Evolutionary conservation across 2,888 invertebrate genomes (phyloP).

Genomic region (Myopa tessellatipennis): DNA sequence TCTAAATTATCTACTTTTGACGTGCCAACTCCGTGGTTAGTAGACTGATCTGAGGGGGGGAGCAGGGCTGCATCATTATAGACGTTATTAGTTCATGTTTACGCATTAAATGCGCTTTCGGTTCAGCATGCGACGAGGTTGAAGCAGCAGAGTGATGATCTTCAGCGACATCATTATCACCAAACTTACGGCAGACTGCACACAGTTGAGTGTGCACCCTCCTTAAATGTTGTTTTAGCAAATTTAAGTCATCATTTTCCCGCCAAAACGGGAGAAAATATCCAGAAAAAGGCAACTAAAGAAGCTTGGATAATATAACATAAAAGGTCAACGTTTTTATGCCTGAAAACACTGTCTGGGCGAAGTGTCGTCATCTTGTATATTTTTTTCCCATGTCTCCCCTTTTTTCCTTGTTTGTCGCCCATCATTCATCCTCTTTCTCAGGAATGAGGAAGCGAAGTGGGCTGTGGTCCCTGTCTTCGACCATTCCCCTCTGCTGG

Average conservation of each 20-base stretch:
- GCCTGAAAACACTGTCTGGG: slow-evolving; percentile 43
- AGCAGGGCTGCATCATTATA: slow-evolving; percentile 39
- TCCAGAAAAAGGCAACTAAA: no score
- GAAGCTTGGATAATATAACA: not conserved
- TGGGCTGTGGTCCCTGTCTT: not conserved
- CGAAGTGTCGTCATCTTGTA: slow-evolving; percentile 43
- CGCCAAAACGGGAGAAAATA: not conserved
- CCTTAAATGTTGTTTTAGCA: no score
- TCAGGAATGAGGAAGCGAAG: not conserved
- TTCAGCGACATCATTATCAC: no score
- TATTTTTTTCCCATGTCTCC: not conserved
- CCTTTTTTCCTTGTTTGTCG: not conserved
- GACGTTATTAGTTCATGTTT: slow-evolving; percentile 50
- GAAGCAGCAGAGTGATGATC: not conserved
- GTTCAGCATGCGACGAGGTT: not conserved
- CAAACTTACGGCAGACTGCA: no score
- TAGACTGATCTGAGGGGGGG: no score
- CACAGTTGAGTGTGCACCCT: no score
- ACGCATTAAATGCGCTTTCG: slow-evolving; percentile 47
- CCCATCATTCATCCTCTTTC: no score
- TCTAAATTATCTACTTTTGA: slow-evolving; percentile 34
- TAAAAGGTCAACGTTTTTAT: not conserved
- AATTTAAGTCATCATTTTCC: no score
- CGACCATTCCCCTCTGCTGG: not conserved
- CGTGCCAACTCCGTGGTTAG: not conserved